Evolutionary conservation across 2,113 vertebrate species (phyloP).

Genomic region (Phaetusa simplex): DNA sequence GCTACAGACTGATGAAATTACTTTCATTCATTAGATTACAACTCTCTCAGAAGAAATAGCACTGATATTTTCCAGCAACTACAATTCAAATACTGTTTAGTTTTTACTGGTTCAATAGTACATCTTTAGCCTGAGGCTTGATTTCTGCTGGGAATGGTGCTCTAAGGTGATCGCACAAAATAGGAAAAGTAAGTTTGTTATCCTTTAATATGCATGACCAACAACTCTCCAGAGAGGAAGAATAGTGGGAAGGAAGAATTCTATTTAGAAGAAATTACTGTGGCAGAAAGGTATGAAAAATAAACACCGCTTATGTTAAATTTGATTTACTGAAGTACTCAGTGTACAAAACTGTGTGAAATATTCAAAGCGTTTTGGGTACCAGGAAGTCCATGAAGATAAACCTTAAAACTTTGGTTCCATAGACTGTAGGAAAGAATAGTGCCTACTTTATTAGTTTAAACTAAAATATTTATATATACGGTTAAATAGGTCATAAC

Average conservation of each 20-base stretch:
- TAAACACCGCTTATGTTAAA: neutral
- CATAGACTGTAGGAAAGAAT: neutral
- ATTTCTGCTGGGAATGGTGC: neutral
- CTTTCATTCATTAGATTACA: conserved; percentile 9
- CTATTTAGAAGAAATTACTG: neutral
- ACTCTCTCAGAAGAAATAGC: neutral
- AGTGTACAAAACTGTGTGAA: neutral
- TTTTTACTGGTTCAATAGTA: neutral
- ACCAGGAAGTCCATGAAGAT: neutral
- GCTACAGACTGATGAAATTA: conserved; percentile 3
- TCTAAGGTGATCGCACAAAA: neutral
- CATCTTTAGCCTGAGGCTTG: neutral
- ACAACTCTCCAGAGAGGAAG: neutral
- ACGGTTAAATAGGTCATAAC: neutral
- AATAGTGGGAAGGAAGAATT: neutral
- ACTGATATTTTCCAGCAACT: neutral
- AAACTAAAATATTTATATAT: neutral
- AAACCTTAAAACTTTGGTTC: neutral
- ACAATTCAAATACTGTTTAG: neutral
- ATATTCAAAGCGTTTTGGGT: neutral
- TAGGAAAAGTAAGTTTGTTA: neutral
- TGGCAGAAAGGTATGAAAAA: neutral
- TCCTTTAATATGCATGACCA: neutral
- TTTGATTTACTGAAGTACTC: neutral
- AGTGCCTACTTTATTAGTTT: neutral